Evolutionary conservation across 1,140 invertebrate genomes (phyloP), one percentile per base, ranked within the genome.

Genomic region (Armadillidium nasatum): DNA sequence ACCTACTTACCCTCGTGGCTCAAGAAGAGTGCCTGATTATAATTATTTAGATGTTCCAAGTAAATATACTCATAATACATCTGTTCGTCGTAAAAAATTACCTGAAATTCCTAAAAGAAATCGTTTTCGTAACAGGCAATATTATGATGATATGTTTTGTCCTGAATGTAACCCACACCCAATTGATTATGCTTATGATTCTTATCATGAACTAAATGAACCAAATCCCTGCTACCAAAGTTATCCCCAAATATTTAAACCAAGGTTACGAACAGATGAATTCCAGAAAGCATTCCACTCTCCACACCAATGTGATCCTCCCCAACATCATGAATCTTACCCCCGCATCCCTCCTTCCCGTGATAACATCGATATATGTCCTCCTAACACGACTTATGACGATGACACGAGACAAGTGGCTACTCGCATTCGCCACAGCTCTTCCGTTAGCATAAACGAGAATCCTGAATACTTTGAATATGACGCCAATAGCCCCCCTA

Each of bases 391-490:
- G 50, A 60, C 50, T 60, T 60, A 15, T 60, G 50, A 60, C 50
- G 50, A 60, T 60, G 50, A 60, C 50, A 60, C 11, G 11, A 60
- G 50, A 60, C 50, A 60, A 13, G 50, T 60, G 11, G 50, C 50
- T n/a, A 75, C 77, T 45, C 75, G 80, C 71, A 77, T 81, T 69
- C 80, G 80, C 70, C 79, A 72, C 77, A 80, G 76, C 74, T 82
- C 80, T 77, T 81, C 76, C 76, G 85, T 85, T 78, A 84, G 84
- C 73, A 85, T 85, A 71, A 85, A 85, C 80, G 84, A 85, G 73
- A 82, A 84, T 78, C 83, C 83, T 70, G 82, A 85, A 79, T 85
- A 85, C 81, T 85, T 84, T 82, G 85, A 85, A 78, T 85, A 82
- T 79, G 71, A 83, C 76, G 82, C 82, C 79, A 82, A 83, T 80